Evolutionary conservation across 1,140 invertebrate species (phyloP), one percentile per base, ranked within the genome.

Genomic region (Sycophaga agraensis): DNA sequence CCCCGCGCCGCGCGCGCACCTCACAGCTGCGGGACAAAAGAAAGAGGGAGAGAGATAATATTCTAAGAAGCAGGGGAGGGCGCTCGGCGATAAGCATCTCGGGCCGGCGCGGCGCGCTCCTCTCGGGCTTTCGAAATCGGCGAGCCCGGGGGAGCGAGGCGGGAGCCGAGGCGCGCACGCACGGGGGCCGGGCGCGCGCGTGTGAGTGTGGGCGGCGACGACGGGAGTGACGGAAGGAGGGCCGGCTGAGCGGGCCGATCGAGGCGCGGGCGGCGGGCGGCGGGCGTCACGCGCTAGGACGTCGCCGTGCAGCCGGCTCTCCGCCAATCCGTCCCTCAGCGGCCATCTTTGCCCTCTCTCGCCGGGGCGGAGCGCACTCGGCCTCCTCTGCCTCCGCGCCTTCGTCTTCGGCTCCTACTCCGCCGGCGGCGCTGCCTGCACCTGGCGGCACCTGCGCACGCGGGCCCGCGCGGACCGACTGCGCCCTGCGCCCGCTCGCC

Each of bases 261-360:
- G 59, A 65, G 59, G 63, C 63, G 66, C 60, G n/a, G n/a, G n/a
- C n/a, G n/a, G 75, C 79, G 78, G 79, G 77, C 75, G 70, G 73
- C 73, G 74, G 73, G 70, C 76, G 75, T 80, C 77, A 79, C 72
- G 74, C 68, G 72, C 51, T 63, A 65, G 66, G 74, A 73, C 75
- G 75, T 78, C 73, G 72, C 40, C 42, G 24, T 71, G 28, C 28
- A 11, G 28, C 28, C 5, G 68, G 68, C 70, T 64, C 76, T 77
- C 76, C 74, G 68, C 75, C 78, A 79, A 80, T 79, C 77, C 78
- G 77, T 79, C 77, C 74, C 74, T 76, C 71, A 76, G 77, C 77
- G 74, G 78, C 77, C 77, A 80, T 80, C 75, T 77, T 79, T 63
- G 61, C 73, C 72, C 69, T 70, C 71, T 74, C 69, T 74, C 72